Conservation (phyloP, 2,888 invertebrate species). For the Petrolisthes manimaculis region DNA sequence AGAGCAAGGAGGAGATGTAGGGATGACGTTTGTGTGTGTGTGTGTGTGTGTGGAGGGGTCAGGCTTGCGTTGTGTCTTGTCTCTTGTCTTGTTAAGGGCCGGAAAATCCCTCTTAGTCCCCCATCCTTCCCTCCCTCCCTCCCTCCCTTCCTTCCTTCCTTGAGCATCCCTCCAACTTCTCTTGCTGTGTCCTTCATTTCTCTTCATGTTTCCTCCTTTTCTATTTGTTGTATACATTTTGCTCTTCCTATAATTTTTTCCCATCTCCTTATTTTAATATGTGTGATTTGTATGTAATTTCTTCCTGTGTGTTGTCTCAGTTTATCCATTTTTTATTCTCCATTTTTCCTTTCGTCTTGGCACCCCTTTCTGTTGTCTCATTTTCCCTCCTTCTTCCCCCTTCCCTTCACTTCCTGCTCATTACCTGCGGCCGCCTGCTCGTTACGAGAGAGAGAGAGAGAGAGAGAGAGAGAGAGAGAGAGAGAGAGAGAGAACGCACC, state of each 20-base stretch:
- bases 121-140: background rate
- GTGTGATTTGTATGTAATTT: background rate
- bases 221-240: background rate
- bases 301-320: background rate
- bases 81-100: constrained; percentile 47
- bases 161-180: background rate
- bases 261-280: background rate
- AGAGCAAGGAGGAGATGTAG: background rate
- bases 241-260: background rate
- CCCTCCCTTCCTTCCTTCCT: background rate
- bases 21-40: background rate
- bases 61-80: constrained; percentile 6
- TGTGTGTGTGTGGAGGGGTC: constrained; percentile 9
- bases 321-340: background rate
- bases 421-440: background rate
- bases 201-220: background rate
- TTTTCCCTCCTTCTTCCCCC: background rate
- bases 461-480: constrained; percentile 3
- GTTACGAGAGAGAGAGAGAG: background rate
- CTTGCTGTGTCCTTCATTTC: background rate
- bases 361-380: background rate
- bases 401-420: background rate
- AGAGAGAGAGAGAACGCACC: constrained; percentile 1
- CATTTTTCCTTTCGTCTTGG: background rate
- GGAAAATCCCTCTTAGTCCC: constrained; percentile 44